Conservation (phyloP, 2,888 invertebrate genomes). For the Ecliptopera silaceata region DNA sequence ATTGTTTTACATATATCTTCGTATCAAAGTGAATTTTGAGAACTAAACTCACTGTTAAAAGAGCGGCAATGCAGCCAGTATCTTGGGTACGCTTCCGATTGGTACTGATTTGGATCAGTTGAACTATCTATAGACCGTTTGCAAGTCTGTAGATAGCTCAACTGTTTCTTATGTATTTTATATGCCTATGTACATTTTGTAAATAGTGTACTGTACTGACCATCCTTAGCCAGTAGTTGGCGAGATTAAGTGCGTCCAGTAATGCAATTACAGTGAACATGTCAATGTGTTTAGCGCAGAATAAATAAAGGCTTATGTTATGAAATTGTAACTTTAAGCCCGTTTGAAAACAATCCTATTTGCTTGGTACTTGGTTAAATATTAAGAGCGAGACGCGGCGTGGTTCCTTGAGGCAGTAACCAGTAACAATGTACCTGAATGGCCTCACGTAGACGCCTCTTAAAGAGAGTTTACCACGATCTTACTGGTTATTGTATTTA, state of each 20-base stretch:
- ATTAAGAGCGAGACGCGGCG: conserved; percentile 27
- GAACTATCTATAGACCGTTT: no score
- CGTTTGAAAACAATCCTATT: conserved; percentile 26
- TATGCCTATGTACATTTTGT: no score
- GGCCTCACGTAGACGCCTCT: conserved; percentile 22
- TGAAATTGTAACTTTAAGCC: conserved; percentile 6
- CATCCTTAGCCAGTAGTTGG: background rate
- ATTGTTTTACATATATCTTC: no score
- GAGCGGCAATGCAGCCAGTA: no score
- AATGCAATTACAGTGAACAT: background rate
- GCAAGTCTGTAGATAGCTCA: no score
- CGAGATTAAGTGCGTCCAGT: background rate
- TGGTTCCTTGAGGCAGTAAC: conserved; percentile 22
- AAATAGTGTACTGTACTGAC: no score
- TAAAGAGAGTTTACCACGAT: background rate
- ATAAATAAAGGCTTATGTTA: background rate
- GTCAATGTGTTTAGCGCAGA: background rate
- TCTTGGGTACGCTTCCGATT: no score
- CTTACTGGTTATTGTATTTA: no score
- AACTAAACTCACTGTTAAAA: no score
- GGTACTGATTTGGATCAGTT: no score
- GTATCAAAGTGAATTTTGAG: no score
- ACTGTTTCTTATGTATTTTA: no score
- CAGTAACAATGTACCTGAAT: conserved; percentile 29
- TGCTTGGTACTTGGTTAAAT: conserved; percentile 33